phyloP scores from a whole-genome alignment of 1,140 invertebrate species.

The Phenacoccus solenopsis region DNA sequence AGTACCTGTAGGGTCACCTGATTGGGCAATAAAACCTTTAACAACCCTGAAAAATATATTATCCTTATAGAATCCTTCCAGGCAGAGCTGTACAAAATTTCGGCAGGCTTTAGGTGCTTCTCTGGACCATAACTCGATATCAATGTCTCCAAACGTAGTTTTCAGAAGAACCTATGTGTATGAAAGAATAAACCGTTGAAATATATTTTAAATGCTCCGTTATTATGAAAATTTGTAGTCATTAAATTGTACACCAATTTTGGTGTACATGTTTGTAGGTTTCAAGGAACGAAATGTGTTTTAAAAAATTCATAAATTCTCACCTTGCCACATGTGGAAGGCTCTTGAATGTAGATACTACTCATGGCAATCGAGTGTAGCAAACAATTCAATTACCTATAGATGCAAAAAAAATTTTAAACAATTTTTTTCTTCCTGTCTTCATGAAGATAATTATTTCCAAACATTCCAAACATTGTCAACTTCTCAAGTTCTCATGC shows the following conservation, averaged over 20 bases:
- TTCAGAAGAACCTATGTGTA: conserved; percentile 67
- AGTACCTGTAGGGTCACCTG: conserved; percentile 91
- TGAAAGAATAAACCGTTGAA: neutral
- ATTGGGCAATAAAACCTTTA: conserved; percentile 86
- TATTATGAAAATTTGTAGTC: too few species aligned
- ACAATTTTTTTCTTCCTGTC: too few species aligned
- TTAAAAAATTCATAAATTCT: conserved; percentile 27
- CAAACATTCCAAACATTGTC: too few species aligned
- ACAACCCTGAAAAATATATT: conserved; percentile 86
- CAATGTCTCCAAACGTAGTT: conserved; percentile 90
- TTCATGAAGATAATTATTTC: too few species aligned
- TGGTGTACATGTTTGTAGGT: too few species aligned
- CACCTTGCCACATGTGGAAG: conserved; percentile 87
- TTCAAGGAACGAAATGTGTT: too few species aligned
- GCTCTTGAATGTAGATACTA: conserved; percentile 95
- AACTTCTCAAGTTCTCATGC: too few species aligned
- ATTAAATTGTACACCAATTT: too few species aligned
- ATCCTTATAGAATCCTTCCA: conserved; percentile 92
- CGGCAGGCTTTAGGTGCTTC: conserved; percentile 90
- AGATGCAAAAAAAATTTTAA: too few species aligned
- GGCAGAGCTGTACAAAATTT: conserved; percentile 93
- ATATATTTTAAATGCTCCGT: too few species aligned
- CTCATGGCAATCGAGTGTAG: too few species aligned
- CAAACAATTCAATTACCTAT: too few species aligned
- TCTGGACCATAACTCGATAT: conserved; percentile 94